A percentile compares a stretch with the other conserved stretches of the same genome.
Evolutionary conservation across 2,888 invertebrate genomes (phyloP).

Genomic region (Tenthredo distinguenda): DNA sequence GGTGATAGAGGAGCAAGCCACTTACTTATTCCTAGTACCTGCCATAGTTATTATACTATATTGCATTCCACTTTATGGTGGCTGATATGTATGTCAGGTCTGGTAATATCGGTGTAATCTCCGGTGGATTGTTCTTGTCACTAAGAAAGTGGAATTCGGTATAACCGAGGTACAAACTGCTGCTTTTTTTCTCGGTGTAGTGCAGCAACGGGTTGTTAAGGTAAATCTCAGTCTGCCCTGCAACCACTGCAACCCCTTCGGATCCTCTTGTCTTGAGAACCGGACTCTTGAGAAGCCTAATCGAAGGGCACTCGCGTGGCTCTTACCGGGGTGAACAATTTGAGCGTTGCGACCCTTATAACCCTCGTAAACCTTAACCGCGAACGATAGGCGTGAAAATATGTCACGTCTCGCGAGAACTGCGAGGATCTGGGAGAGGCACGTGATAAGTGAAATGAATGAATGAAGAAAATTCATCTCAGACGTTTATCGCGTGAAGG

Average conservation of each 20-base stretch:
- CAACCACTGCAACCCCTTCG: slow-evolving; percentile 1
- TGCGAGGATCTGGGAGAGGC: not conserved
- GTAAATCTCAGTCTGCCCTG: not conserved
- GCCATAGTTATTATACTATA: slow-evolving; percentile 36
- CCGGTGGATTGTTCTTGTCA: slow-evolving; percentile 27
- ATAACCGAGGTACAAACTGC: slow-evolving; percentile 1
- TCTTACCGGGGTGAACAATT: slow-evolving; percentile 33
- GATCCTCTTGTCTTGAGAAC: slow-evolving; percentile 6
- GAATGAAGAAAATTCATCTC: not conserved
- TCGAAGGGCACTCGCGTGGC: slow-evolving; percentile 30
- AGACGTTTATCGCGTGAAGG: not conserved
- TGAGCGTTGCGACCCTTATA: slow-evolving; percentile 11
- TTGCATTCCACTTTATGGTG: slow-evolving; percentile 2
- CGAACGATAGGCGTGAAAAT: not conserved
- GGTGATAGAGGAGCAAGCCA: slow-evolving; percentile 25
- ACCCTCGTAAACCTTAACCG: slow-evolving; percentile 14
- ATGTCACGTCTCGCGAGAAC: slow-evolving; percentile 3
- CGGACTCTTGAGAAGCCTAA: slow-evolving; percentile 12
- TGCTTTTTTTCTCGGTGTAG: not conserved
- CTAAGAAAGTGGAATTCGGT: slow-evolving; percentile 32
- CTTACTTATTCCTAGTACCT: slow-evolving; percentile 37
- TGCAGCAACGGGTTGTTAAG: not conserved
- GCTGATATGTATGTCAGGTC: slow-evolving; percentile 5
- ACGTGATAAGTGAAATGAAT: slow-evolving; percentile 2
- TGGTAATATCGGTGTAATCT: slow-evolving; percentile 22